A percentile compares a stretch with the other conserved stretches of the same genome.
These are phyloP conservation scores for Venustoraphidia nigricollis DNA, from an alignment of 2,888 invertebrate genomes.

Conservation along the genomic window DNA sequence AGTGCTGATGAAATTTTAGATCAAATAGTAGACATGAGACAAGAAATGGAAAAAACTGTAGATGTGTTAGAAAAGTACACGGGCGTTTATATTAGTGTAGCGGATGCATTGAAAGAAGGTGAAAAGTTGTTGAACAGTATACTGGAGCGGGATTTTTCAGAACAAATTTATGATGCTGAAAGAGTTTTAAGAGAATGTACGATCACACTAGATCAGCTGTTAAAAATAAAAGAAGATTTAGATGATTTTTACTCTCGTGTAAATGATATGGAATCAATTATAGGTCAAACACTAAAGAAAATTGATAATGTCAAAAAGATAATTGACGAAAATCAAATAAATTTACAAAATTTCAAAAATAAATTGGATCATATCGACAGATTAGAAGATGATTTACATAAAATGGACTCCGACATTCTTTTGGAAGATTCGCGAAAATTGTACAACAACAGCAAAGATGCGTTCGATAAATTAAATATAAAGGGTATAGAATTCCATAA, in stretches of 20 bases:
- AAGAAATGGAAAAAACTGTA: conserved; percentile 23
- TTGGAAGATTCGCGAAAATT: conserved; percentile 15
- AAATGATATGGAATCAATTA: conserved; percentile 10
- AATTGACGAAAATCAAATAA: conserved; percentile 12
- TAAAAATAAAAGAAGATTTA: conserved; percentile 14
- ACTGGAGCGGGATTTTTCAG: conserved; percentile 20
- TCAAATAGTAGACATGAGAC: conserved; percentile 22
- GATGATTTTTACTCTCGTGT: conserved; percentile 10
- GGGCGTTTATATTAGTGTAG: conserved; percentile 32
- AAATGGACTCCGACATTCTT: conserved; percentile 9
- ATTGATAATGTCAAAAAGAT: conserved; percentile 7
- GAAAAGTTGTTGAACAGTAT: conserved; percentile 31
- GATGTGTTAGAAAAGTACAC: conserved; percentile 28
- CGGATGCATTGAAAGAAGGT: conserved; percentile 34
- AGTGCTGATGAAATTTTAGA: conserved; percentile 23
- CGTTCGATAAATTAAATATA: neutral
- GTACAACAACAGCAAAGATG: conserved; percentile 12
- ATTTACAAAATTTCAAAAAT: conserved; percentile 13
- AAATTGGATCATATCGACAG: conserved; percentile 15
- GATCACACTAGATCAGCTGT: conserved; percentile 9
- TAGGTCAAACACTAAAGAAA: conserved; percentile 2
- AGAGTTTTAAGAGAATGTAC: conserved; percentile 22
- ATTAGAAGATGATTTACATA: conserved; percentile 11
- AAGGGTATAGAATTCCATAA: too few relatives aligned
- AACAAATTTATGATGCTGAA: conserved; percentile 23